Percentiles rank a stretch among this genome's conserved stretches.
Conservation (phyloP, 2,797 vertebrate genomes). For the Pangasius krempfi region DNA sequence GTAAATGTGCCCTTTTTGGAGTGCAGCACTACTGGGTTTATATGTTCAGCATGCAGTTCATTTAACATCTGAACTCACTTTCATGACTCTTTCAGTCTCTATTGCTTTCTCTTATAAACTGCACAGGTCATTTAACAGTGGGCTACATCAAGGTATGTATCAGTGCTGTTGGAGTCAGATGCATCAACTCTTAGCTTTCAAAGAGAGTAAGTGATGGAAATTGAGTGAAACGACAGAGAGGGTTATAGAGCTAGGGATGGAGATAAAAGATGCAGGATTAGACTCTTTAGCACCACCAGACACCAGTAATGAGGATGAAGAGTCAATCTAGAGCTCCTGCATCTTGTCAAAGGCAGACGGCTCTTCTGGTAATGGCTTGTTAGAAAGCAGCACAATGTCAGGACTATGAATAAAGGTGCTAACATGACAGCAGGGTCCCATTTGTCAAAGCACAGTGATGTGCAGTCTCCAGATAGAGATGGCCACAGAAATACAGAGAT, state of each 20-base stretch:
- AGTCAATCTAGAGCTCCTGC: conserved; percentile 28
- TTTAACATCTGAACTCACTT: conserved; percentile 21
- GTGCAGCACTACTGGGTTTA: neutral
- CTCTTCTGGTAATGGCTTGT: conserved; percentile 51
- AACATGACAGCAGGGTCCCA: conserved; percentile 48
- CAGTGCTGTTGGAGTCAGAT: conserved; percentile 22
- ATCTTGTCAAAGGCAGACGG: conserved; percentile 59
- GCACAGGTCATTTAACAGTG: conserved; percentile 39
- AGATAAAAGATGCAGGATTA: conserved; percentile 34
- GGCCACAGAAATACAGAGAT: conserved; percentile 14
- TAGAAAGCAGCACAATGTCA: conserved; percentile 66
- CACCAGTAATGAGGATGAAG: conserved; percentile 48
- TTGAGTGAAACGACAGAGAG: neutral
- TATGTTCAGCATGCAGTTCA: conserved; percentile 9
- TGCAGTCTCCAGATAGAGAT: conserved; percentile 18
- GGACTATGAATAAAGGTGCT: conserved; percentile 56
- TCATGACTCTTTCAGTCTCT: neutral
- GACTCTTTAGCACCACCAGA: conserved; percentile 31
- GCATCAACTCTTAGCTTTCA: neutral
- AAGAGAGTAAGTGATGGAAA: conserved; percentile 15
- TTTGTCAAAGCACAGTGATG: conserved; percentile 54
- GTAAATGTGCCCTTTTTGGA: neutral
- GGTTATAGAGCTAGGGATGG: conserved; percentile 24
- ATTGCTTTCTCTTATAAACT: conserved; percentile 19
- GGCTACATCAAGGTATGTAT: neutral